phyloP scores from a whole-genome alignment of 2,113 vertebrate genomes.

The Kryptolebias marmoratus region DNA sequence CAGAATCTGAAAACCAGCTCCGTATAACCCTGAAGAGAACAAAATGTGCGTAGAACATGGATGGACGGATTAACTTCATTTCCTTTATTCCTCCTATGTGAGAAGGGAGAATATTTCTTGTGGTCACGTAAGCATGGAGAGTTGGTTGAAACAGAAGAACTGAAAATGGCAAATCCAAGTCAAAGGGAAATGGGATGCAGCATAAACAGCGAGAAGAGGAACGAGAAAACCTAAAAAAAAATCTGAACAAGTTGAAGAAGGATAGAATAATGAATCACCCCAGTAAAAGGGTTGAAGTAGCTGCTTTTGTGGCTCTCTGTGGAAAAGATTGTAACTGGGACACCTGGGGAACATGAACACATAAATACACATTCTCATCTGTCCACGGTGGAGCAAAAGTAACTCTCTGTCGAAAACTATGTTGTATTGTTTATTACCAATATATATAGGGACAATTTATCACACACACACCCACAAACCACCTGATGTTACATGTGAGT shows the following conservation, averaged over 20 bases:
- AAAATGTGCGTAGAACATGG: too few relatives aligned
- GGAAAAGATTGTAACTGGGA: conserved; percentile 26
- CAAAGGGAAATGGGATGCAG: not conserved
- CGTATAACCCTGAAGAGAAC: too few relatives aligned
- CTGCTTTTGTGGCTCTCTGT: conserved; percentile 50
- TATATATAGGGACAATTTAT: conserved; percentile 57
- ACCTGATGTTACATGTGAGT: conserved; percentile 28
- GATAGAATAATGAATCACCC: conserved; percentile 9
- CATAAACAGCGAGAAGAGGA: not conserved
- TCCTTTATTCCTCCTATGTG: too few relatives aligned
- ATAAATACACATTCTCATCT: conserved; percentile 17
- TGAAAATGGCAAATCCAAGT: not conserved
- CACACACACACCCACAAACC: conserved; percentile 20
- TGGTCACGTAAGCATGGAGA: too few relatives aligned
- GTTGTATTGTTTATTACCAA: conserved; percentile 58
- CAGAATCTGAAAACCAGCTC: conserved; percentile 7
- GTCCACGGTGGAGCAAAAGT: conserved; percentile 25
- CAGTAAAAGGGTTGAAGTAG: conserved; percentile 43
- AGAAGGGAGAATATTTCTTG: too few relatives aligned
- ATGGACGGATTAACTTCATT: too few relatives aligned
- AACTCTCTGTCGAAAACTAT: conserved; percentile 44
- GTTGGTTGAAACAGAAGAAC: too few relatives aligned
- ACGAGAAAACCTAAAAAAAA: not conserved
- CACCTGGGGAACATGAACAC: conserved; percentile 25
- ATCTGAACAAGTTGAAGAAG: conserved; percentile 3